Evolutionary conservation across 2,113 vertebrate species (phyloP).

Genomic region (Hylia prasina): DNA sequence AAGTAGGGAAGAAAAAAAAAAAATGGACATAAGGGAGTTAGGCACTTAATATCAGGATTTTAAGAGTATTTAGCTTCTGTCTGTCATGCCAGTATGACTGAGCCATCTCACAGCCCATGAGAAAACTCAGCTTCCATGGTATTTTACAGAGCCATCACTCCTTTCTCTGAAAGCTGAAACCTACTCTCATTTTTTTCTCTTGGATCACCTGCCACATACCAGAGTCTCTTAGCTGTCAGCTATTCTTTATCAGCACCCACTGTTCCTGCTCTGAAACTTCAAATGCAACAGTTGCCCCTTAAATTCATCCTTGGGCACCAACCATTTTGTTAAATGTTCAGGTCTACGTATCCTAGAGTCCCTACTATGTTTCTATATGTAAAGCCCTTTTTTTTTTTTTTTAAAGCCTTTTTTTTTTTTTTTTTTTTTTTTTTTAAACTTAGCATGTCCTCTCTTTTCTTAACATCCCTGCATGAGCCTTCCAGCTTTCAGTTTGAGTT

Average conservation of each 20-base stretch:
- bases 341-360: neutral
- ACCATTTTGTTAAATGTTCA: neutral
- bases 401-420: neutral
- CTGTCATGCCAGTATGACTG: neutral
- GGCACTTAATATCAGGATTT: neutral
- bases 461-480: neutral
- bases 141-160: neutral
- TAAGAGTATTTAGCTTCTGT: neutral
- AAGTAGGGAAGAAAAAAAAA: neutral
- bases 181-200: neutral
- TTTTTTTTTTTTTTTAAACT: neutral
- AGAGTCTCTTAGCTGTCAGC: neutral
- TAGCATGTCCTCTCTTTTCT: neutral
- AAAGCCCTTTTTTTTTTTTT: neutral
- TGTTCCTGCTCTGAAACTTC: neutral
- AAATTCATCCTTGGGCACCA: neutral
- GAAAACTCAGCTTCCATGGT: neutral
- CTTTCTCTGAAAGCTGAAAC: neutral
- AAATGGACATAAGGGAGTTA: neutral
- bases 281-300: fast-evolving
- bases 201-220: neutral
- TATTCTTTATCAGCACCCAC: neutral
- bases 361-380: neutral
- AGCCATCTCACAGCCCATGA: neutral
- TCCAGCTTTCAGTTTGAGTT: neutral